Evolutionary conservation across 2,113 vertebrate species (phyloP).

Genomic region (Pelecanus crispus): DNA sequence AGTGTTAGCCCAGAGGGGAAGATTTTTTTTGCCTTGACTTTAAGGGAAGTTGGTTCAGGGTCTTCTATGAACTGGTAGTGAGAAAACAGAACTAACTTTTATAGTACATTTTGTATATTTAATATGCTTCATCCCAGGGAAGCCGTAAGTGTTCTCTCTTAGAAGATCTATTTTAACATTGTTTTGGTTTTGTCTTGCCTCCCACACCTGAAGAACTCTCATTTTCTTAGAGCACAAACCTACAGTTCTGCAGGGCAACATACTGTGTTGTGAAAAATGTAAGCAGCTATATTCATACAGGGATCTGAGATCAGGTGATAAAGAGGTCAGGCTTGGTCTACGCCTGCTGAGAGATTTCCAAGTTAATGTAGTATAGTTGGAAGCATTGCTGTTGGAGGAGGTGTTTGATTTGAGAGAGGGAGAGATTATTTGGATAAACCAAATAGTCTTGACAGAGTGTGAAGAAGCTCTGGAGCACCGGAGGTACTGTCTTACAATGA

Average conservation of each 20-base stretch:
- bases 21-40: not conserved
- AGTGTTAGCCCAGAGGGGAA: not conserved
- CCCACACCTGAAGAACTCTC: not conserved
- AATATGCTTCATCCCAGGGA: not conserved
- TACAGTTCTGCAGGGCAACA: not conserved
- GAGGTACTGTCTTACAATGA: not conserved
- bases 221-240: not conserved
- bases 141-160: not conserved
- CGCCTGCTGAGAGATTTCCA: not conserved
- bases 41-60: not conserved
- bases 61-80: not conserved
- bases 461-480: not conserved
- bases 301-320: not conserved
- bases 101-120: not conserved
- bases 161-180: not conserved
- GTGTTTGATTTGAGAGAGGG: not conserved
- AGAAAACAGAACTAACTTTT: not conserved
- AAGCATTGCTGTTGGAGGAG: not conserved
- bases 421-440: not conserved
- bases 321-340: not conserved
- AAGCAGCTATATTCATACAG: not conserved
- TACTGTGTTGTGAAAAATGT: not conserved
- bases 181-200: not conserved
- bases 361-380: not conserved
- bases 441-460: not conserved